These are phyloP conservation scores for Parauchenoglanis punctatus DNA, from an alignment of 2,797 vertebrate genomes.

Conservation along the genomic window DNA sequence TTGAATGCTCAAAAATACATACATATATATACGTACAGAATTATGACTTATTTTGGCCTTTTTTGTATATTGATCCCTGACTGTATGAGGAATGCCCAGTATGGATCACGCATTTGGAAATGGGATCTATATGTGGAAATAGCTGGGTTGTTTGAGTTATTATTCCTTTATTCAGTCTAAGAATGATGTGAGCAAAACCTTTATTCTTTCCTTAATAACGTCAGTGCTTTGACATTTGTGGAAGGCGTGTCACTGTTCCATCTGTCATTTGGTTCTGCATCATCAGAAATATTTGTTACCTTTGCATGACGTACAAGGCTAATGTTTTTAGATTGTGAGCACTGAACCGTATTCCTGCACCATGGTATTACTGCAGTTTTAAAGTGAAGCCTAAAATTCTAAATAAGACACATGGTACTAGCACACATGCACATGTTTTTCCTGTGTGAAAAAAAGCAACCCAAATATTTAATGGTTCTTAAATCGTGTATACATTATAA, in stretches of 20 bases:
- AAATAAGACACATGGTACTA: not conserved
- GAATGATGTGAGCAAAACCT: not conserved
- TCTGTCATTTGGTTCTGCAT: not conserved
- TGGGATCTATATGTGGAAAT: not conserved
- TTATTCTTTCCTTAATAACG: not conserved
- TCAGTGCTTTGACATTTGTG: not conserved
- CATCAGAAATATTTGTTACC: not conserved
- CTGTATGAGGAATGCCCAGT: not conserved
- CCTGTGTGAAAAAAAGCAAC: not conserved
- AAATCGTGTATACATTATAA: not conserved
- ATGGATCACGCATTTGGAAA: not conserved
- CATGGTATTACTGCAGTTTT: not conserved
- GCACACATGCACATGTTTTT: not conserved
- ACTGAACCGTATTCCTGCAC: not conserved
- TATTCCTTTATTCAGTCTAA: not conserved
- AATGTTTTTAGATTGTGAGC: not conserved
- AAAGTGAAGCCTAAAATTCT: not conserved
- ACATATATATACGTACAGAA: not conserved
- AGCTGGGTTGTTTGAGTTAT: not conserved
- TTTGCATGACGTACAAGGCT: not conserved
- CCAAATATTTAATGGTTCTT: not conserved
- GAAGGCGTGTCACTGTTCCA: not conserved
- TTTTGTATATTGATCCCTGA: not conserved
- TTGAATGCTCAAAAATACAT: not conserved
- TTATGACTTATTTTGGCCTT: not conserved